Evolutionary conservation across 2,888 invertebrate genomes (phyloP).

Genomic region (Prostheceraeus crozeri): DNA sequence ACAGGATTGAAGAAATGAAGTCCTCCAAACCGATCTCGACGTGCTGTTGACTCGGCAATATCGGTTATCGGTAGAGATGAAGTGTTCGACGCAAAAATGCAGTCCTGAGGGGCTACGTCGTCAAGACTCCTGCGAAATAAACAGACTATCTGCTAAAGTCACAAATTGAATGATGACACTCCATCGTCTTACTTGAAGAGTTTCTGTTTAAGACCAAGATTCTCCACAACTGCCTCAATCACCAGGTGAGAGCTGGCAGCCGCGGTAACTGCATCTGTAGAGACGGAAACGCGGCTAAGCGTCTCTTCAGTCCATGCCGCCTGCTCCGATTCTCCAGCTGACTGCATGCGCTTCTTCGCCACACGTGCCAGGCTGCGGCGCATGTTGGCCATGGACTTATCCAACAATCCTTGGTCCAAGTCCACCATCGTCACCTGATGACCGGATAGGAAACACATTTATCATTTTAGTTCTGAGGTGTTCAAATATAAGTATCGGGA

Average conservation of each 20-base stretch:
- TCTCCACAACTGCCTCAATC: constrained; percentile 78
- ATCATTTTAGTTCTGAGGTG: no score
- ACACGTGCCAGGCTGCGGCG: constrained; percentile 67
- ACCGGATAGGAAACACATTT: no score
- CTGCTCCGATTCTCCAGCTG: constrained; percentile 53
- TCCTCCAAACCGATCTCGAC: constrained; percentile 69
- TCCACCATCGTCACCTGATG: constrained; percentile 74
- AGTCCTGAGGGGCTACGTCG: constrained; percentile 27
- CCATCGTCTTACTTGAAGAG: constrained; percentile 65
- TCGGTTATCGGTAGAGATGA: constrained; percentile 76
- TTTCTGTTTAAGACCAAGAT: constrained; percentile 69
- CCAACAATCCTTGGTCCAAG: constrained; percentile 65
- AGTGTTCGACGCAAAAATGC: constrained; percentile 76
- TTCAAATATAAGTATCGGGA: no score
- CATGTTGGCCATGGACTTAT: constrained; percentile 68
- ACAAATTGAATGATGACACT: no score
- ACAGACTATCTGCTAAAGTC: no score
- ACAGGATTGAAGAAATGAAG: constrained; percentile 85
- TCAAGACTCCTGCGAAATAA: constrained; percentile 28
- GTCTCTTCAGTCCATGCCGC: constrained; percentile 64
- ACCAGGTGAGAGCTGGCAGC: constrained; percentile 68
- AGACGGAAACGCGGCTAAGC: constrained; percentile 62
- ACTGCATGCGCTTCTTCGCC: constrained; percentile 65
- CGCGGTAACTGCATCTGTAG: constrained; percentile 63
- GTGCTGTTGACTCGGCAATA: constrained; percentile 68